Percentiles rank a stretch among this genome's conserved stretches.
Evolutionary conservation across 2,113 vertebrate genomes (phyloP).

Genomic region (Elephantulus edwardii): DNA sequence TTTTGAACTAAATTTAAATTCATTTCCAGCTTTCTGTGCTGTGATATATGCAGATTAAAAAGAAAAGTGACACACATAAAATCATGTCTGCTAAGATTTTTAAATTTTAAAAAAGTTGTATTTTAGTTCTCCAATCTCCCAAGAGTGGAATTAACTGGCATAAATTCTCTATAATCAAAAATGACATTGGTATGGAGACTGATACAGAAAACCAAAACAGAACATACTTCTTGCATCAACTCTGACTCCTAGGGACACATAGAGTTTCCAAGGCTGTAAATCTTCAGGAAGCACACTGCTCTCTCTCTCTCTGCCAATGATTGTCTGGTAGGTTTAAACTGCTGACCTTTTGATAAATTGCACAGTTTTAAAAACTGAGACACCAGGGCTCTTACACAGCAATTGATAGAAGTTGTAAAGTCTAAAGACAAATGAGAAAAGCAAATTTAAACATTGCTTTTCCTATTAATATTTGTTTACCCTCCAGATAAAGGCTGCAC

Average conservation of each 20-base stretch:
- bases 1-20: slow-evolving; percentile 80
- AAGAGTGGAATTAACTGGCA: slow-evolving; percentile 41
- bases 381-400: neutral
- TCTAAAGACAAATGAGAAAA: neutral
- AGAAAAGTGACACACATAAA: slow-evolving; percentile 76
- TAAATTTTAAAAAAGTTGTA: slow-evolving; percentile 58
- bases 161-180: slow-evolving; percentile 19
- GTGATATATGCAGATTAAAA: slow-evolving; percentile 79
- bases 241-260: neutral
- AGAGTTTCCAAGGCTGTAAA: neutral
- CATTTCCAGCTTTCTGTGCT: slow-evolving; percentile 73
- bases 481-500: neutral
- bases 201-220: too few relatives aligned
- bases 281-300: neutral
- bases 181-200: neutral
- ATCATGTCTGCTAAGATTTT: slow-evolving; percentile 71
- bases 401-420: neutral
- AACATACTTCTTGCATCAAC: neutral
- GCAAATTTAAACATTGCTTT: neutral
- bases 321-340: neutral
- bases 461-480: neutral
- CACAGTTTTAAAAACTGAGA: neutral
- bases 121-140: slow-evolving; percentile 54
- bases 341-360: neutral
- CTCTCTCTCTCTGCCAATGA: neutral